Base-by-base conservation (phyloP, 2,888 invertebrate species). In the Argyresthia goedartella region DNA sequence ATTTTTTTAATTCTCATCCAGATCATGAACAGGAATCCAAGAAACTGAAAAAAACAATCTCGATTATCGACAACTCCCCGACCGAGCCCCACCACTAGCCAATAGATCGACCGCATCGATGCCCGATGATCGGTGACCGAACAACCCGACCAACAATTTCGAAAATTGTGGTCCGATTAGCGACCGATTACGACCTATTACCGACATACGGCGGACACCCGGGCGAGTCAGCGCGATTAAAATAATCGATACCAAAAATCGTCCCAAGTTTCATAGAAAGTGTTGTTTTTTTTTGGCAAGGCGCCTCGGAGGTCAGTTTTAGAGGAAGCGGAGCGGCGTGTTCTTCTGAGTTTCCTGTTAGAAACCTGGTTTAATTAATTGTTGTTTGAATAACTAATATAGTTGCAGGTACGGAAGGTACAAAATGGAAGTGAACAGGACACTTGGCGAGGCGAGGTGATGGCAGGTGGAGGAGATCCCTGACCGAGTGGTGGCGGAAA, bases 101-200 rank as follows among this genome's bases (percentile, higher is more conserved):
- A 62, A 70, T 71, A 71, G 69, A 64, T 55, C 70, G 67, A 67
- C 70, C 68, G 71, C 71, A 25, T 25, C 77, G 75, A 69, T 65
- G 42, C 39, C 52, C 54, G 52, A 54, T 52, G 54, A 50, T 69
- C 77, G 75, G 76, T 76, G 75, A 81, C 80, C 81, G 84, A 46
- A 79, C 84, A 82, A 77, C 81, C 81, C 76, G 44, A 39, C 81
- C 80, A 75, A 85, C 84, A 84, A 86, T 86, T 86, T 86, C 67
- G 85, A 85, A 86, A 86, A 86, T 86, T 81, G 84, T 82, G 73
- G 76, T 63, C 81, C 85, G 85, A 85, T 86, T 85, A 86, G 85
- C 84, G 82, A 68, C 68, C 84, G 84, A 82, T 85, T 85, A 86
- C 85, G 79, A 71, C 76, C 52, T 70, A 82, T 85, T 85, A 85